A percentile compares a stretch with the other conserved stretches of the same genome.
These are phyloP conservation scores for Chrysolina americana DNA, from an alignment of 2,888 invertebrate genomes.

Conservation along the genomic window DNA sequence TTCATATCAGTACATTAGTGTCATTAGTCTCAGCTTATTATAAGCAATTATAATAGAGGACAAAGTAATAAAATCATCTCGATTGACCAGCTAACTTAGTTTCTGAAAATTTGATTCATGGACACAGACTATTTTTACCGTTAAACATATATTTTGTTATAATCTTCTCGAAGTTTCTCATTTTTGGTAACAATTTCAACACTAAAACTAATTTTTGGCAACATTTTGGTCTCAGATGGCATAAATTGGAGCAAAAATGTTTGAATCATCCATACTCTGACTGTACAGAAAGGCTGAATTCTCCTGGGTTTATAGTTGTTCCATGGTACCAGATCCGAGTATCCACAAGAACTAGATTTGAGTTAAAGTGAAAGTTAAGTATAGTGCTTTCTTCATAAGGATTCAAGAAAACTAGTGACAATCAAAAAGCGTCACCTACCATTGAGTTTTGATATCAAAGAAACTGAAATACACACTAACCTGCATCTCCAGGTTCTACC, in stretches of 20 bases:
- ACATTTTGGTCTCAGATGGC: slow-evolving; percentile 18
- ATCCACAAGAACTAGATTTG: slow-evolving; percentile 81
- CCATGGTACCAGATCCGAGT: slow-evolving; percentile 94
- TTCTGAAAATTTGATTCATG: not conserved
- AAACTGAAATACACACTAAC: slow-evolving; percentile 69
- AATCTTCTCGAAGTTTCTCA: not conserved
- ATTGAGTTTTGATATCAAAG: too few relatives aligned
- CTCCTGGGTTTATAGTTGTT: slow-evolving; percentile 84
- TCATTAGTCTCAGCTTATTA: too few relatives aligned
- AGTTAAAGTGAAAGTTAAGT: too few relatives aligned
- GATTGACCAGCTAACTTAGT: not conserved
- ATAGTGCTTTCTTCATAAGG: too few relatives aligned
- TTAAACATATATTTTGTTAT: not conserved
- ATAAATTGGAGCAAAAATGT: slow-evolving; percentile 7
- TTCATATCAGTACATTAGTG: too few relatives aligned
- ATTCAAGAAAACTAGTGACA: too few relatives aligned
- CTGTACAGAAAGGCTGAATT: slow-evolving; percentile 89
- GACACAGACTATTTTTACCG: not conserved
- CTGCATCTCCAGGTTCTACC: slow-evolving; percentile 89
- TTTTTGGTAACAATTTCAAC: not conserved
- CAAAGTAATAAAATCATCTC: too few relatives aligned
- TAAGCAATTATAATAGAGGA: too few relatives aligned
- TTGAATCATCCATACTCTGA: slow-evolving; percentile 87
- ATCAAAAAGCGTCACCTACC: too few relatives aligned
- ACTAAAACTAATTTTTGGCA: slow-evolving; percentile 18